Evolutionary conservation across 2,888 invertebrate species (phyloP), one percentile per base, ranked within the genome.

Genomic region (Willowsia nigromaculata): DNA sequence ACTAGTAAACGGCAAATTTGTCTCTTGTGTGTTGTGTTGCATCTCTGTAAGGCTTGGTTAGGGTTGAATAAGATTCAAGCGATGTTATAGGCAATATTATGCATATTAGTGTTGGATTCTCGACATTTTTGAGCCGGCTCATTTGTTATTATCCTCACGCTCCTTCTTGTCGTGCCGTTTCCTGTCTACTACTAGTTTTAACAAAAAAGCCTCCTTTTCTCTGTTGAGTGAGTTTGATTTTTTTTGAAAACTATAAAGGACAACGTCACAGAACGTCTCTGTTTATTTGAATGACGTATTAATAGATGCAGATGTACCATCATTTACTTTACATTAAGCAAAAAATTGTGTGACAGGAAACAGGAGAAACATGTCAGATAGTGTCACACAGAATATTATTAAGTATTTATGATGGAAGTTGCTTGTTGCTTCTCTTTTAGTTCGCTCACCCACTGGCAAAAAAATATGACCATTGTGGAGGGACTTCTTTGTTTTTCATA

Each of bases 81-180:
- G n/a, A n/a, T n/a, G n/a, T n/a, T n/a, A n/a, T n/a, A n/a, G n/a
- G n/a, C n/a, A n/a, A n/a, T 37, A 37, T 37, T 50, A 50, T 50
- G 2, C 50, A 50, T 3, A n/a, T n/a, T n/a, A n/a, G n/a, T n/a
- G n/a, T n/a, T n/a, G n/a, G n/a, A n/a, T n/a, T n/a, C 50, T 50
- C 15, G 50, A n/a, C n/a, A 50, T 50, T 11, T 50, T 50, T 50
- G 9, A 50, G 50, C 15, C 15, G 50, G 15, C 9, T 62, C 59
- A 18, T 83, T n/a, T 83, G n/a, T 65, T 68, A 83, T 82, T 65
- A 33, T 50, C 68, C 68, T 50, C 83, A 83, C 83, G 83, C 71
- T 68, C 53, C 68, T 83, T 65, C 33, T 27, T 33, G 71, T 53
- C 83, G 47, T 53, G 50, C 33, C 53, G 50, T 71, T 83, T 83